Evolutionary conservation across 2,113 vertebrate species (phyloP).

Genomic region (Mustela lutreola): DNA sequence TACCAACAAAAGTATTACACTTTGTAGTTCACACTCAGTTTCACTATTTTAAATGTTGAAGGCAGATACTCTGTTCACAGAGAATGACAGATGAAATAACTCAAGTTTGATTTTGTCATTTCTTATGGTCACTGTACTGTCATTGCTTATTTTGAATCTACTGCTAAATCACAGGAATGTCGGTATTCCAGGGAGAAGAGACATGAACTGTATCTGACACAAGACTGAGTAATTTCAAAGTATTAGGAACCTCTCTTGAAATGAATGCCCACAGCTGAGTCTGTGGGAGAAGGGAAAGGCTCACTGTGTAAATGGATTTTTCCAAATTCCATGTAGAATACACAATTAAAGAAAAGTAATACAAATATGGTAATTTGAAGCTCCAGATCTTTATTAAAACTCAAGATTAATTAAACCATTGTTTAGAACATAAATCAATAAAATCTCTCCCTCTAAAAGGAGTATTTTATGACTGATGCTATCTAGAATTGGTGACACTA

Average conservation of each 20-base stretch:
- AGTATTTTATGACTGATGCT: not conserved
- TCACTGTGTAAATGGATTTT: not conserved
- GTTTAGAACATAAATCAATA: not conserved
- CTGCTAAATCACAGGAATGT: not conserved
- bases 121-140: not conserved
- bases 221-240: not conserved
- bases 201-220: not conserved
- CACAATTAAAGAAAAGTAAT: not conserved
- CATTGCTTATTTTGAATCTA: not conserved
- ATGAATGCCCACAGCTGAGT: not conserved
- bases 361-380: conserved; percentile 16
- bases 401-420: not conserved
- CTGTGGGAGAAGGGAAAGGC: not conserved
- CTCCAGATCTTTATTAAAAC: not conserved
- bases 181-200: not conserved
- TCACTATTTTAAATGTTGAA: not conserved
- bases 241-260: not conserved
- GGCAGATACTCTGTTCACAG: not conserved
- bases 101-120: not conserved
- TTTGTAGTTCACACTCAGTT: not conserved
- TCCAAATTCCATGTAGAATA: not conserved
- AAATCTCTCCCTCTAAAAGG: not conserved
- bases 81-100: not conserved
- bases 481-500: not conserved
- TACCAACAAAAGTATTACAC: not conserved